These are phyloP conservation scores for Trichogramma evanescens DNA, from an alignment of 2,888 invertebrate species.

Conservation along the genomic window DNA sequence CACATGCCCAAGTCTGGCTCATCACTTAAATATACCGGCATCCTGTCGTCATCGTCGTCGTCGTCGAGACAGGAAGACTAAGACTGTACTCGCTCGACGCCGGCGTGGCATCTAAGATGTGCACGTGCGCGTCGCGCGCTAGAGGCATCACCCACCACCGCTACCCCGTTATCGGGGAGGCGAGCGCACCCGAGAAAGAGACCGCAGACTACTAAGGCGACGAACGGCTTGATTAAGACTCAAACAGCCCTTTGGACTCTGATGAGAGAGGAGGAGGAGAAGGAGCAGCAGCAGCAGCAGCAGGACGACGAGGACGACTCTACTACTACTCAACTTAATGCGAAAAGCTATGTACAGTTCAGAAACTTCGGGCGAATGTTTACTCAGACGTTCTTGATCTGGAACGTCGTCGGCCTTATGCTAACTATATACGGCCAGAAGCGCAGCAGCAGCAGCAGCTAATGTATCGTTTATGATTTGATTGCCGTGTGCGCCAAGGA, in stretches of 20 bases:
- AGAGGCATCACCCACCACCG: not conserved
- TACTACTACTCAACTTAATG: not conserved
- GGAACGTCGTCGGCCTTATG: too few relatives aligned
- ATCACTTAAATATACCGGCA: conserved; percentile 12
- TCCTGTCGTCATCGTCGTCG: not conserved
- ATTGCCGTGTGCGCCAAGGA: conserved; percentile 25
- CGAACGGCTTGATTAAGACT: conserved; percentile 19
- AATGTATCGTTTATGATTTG: conserved; percentile 12
- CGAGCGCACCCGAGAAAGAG: conserved; percentile 2
- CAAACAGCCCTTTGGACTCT: conserved; percentile 2
- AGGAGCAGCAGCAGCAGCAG: not conserved
- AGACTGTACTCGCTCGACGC: conserved; percentile 6
- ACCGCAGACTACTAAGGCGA: conserved; percentile 4
- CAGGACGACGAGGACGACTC: not conserved
- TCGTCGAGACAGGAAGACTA: conserved; percentile 4
- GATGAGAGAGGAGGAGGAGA: too few relatives aligned
- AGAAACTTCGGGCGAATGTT: conserved; percentile 7
- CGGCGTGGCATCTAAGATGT: not conserved
- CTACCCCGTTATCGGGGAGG: too few relatives aligned
- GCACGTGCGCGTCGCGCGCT: conserved; percentile 14
- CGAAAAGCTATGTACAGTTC: not conserved
- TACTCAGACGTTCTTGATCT: conserved; percentile 8
- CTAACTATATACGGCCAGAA: not conserved
- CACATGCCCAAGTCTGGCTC: conserved; percentile 3
- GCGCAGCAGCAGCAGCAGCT: not conserved